phyloP scores from a whole-genome alignment of 2,888 invertebrate genomes.

The Tenodera sinensis region DNA sequence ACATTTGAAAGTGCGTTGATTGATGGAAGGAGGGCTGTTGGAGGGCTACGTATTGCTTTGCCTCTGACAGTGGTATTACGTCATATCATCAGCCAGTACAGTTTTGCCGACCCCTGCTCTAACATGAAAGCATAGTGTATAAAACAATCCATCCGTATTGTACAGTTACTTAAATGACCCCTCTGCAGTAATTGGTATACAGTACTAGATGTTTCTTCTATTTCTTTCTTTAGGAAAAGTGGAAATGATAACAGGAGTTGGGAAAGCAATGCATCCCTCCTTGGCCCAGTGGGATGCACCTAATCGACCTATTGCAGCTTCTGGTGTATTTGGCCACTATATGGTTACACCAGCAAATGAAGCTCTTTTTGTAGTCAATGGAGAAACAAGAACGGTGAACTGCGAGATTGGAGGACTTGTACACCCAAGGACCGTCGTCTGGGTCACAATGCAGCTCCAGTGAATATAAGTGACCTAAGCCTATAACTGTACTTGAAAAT shows the following conservation, averaged over 20 bases:
- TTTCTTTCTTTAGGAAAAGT: slow-evolving; percentile 56
- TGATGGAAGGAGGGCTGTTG: too few relatives aligned
- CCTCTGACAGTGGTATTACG: too few relatives aligned
- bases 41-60: too few relatives aligned
- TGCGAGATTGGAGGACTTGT: slow-evolving; percentile 69
- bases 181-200: too few relatives aligned
- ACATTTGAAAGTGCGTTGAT: too few relatives aligned
- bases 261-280: slow-evolving; percentile 55
- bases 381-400: slow-evolving; percentile 65
- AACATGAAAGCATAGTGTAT: too few relatives aligned
- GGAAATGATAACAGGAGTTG: slow-evolving; percentile 71
- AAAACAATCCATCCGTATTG: too few relatives aligned
- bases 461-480: slow-evolving; percentile 38
- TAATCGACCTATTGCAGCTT: slow-evolving; percentile 62
- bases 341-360: slow-evolving; percentile 69
- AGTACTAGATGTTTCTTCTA: background rate
- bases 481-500: background rate
- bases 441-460: slow-evolving; percentile 60
- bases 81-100: too few relatives aligned
- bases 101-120: too few relatives aligned
- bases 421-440: slow-evolving; percentile 61
- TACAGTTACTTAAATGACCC: too few relatives aligned
- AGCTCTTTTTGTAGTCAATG: slow-evolving; percentile 67
- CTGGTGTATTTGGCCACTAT: slow-evolving; percentile 67
- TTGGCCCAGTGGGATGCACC: slow-evolving; percentile 62